A percentile compares a stretch with the other conserved stretches of the same genome.
Conservation (phyloP, 2,888 invertebrate species). For the Drosophila histrio region DNA sequence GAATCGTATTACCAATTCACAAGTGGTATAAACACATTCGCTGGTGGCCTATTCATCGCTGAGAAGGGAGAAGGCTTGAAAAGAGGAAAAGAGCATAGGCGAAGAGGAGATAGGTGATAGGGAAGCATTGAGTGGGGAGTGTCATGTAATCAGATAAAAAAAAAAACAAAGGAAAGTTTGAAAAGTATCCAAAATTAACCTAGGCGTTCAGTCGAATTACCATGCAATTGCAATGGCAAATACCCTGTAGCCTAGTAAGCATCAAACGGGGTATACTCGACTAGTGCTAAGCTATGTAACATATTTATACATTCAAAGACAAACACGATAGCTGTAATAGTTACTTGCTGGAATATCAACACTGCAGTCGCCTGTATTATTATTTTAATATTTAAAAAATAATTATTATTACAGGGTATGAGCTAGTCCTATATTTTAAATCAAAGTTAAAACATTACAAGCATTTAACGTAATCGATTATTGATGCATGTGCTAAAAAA, state of each 20-base stretch:
- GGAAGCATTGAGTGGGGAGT: background rate
- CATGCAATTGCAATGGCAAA: conserved; percentile 7
- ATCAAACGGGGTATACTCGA: background rate
- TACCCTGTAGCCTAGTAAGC: background rate
- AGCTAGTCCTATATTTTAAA: background rate
- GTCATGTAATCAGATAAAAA: conserved; percentile 2
- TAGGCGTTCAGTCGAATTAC: background rate
- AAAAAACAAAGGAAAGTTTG: background rate
- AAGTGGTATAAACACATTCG: conserved; percentile 5
- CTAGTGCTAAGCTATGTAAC: no score
- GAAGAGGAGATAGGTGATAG: background rate
- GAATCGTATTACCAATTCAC: background rate
- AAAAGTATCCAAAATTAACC: conserved; percentile 6
- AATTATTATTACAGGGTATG: background rate
- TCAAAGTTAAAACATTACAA: background rate
- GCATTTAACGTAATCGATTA: background rate
- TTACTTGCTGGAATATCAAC: no score
- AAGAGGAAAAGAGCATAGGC: background rate
- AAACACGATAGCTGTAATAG: no score
- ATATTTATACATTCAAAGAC: no score
- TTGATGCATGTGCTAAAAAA: no score
- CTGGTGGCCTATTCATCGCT: background rate
- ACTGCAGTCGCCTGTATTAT: no score
- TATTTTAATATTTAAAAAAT: no score
- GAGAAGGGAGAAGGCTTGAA: background rate